These are phyloP conservation scores for Odontamblyopus rebecca DNA, from an alignment of 2,797 vertebrate species.

Conservation along the genomic window DNA sequence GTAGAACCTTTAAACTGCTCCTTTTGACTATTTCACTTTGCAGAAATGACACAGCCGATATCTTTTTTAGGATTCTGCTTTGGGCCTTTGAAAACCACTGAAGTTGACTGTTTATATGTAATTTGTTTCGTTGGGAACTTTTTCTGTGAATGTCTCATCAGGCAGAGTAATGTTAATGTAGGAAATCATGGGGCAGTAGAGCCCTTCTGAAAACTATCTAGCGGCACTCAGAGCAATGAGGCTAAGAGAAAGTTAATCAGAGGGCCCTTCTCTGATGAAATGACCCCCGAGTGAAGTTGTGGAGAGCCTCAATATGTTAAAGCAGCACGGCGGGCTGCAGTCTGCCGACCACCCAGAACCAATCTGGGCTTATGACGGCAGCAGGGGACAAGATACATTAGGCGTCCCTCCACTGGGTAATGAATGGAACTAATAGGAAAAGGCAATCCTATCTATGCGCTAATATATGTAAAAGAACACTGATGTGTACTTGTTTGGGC, in stretches of 20 bases:
- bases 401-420: conserved; percentile 71
- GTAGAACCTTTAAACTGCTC: background rate
- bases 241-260: conserved; percentile 74
- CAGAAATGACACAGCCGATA: conserved; percentile 7
- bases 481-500: conserved; percentile 50
- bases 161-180: conserved; percentile 66
- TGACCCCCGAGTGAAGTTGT: conserved; percentile 72
- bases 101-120: conserved; percentile 48
- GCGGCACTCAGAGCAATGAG: conserved; percentile 68
- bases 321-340: conserved; percentile 61
- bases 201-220: conserved; percentile 56
- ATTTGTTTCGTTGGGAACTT: conserved; percentile 56
- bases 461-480: conserved; percentile 68
- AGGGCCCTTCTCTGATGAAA: conserved; percentile 66
- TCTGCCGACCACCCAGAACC: conserved; percentile 69
- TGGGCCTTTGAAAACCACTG: conserved; percentile 19
- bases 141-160: conserved; percentile 61
- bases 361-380: conserved; percentile 74
- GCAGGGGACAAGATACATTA: conserved; percentile 75
- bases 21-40: background rate
- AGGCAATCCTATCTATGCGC: conserved; percentile 59
- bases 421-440: conserved; percentile 78
- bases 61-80: conserved; percentile 11
- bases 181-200: conserved; percentile 57
- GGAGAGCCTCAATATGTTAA: conserved; percentile 68